Percentiles rank a stretch among this genome's conserved stretches.
phyloP scores from a whole-genome alignment of 2,888 invertebrate species.

The Endomychus coccineus region DNA sequence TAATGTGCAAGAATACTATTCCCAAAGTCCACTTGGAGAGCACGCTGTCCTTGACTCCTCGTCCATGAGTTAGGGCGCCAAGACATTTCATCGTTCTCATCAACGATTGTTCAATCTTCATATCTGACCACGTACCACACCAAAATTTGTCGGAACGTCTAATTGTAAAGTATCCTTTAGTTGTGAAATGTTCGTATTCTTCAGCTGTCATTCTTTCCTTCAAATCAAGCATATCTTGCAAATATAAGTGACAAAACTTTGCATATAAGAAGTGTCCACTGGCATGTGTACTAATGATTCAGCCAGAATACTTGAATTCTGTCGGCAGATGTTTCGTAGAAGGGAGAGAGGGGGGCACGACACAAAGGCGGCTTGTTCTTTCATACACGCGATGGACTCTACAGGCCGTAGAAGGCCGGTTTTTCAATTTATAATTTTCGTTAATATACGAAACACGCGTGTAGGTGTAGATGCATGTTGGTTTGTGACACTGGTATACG shows the following conservation, averaged over 20 bases:
- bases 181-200: conserved; percentile 21
- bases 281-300: too few species aligned
- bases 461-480: too few species aligned
- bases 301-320: too few species aligned
- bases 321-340: too few species aligned
- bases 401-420: too few species aligned
- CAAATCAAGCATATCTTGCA: conserved; percentile 35
- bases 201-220: conserved; percentile 18
- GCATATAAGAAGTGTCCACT: conserved; percentile 35
- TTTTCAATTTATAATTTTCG: too few species aligned
- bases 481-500: too few species aligned
- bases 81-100: conserved; percentile 21
- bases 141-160: conserved; percentile 12
- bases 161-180: conserved; percentile 8
- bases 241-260: conserved; percentile 30
- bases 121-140: conserved; percentile 8
- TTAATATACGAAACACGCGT: too few species aligned
- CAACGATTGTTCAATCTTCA: conserved; percentile 21
- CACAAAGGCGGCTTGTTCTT: too few species aligned
- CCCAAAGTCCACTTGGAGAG: conserved; percentile 19
- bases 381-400: too few species aligned
- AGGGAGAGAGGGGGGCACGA: too few species aligned
- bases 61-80: conserved; percentile 22
- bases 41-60: conserved; percentile 18
- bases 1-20: too few species aligned